Conservation (phyloP, 2,888 invertebrate genomes). For the Yponomeuta evonymella region DNA sequence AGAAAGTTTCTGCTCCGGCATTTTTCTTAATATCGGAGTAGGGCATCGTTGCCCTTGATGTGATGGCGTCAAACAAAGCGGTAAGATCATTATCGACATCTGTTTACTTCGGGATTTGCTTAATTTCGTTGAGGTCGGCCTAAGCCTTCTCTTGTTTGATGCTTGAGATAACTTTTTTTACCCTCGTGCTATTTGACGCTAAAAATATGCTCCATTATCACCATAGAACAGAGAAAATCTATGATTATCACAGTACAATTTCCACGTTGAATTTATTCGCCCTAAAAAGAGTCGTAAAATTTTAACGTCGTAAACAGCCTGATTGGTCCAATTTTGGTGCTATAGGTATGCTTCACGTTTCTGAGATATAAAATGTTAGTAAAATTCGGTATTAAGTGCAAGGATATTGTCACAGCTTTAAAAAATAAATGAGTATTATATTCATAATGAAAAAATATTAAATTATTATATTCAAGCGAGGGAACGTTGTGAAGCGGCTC, state of each 20-base stretch:
- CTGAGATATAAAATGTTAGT: too few species aligned
- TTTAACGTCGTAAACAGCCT: not conserved
- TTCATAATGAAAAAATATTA: too few species aligned
- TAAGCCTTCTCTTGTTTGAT: not conserved
- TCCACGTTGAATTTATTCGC: not conserved
- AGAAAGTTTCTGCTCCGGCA: slow-evolving; percentile 13
- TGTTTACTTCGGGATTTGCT: not conserved
- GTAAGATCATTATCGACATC: slow-evolving; percentile 3
- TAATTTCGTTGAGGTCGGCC: not conserved
- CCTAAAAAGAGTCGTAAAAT: not conserved
- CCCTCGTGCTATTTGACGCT: not conserved
- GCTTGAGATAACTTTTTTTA: too few species aligned
- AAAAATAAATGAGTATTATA: too few species aligned
- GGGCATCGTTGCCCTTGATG: not conserved
- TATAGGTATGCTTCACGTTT: not conserved
- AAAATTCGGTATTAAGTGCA: too few species aligned
- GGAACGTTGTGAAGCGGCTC: too few species aligned
- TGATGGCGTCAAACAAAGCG: not conserved
- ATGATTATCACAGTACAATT: too few species aligned
- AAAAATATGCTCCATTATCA: not conserved
- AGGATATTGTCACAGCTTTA: too few species aligned
- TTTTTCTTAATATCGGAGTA: not conserved
- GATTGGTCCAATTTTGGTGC: not conserved
- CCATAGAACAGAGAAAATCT: not conserved
- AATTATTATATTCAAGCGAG: too few species aligned